Conservation (phyloP, 2,113 vertebrate genomes). For the Macquaria australasica region DNA sequence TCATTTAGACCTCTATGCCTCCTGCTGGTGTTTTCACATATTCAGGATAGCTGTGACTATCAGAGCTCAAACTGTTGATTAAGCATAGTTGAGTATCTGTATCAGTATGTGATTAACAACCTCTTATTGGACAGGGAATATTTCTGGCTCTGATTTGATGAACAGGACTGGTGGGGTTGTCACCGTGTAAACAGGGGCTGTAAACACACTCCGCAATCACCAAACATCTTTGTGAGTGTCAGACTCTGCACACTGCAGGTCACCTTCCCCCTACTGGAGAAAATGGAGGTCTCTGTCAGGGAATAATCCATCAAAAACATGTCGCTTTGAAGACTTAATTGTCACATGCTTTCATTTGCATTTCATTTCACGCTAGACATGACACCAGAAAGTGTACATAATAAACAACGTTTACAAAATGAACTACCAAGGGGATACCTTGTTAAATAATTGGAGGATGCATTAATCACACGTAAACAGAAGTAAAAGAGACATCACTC, state of each 20-base stretch:
- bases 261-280: not conserved
- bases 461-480: constrained; percentile 7
- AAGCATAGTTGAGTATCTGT: constrained; percentile 15
- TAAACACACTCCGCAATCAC: constrained; percentile 27
- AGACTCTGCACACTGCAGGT: not conserved
- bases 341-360: constrained; percentile 25
- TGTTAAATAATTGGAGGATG: constrained; percentile 21
- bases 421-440: not conserved
- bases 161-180: constrained; percentile 5
- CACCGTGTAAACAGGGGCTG: constrained; percentile 40
- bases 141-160: constrained; percentile 48
- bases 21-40: constrained; percentile 37
- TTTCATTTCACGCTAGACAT: constrained; percentile 40
- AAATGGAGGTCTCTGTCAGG: constrained; percentile 31
- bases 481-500: constrained; percentile 53
- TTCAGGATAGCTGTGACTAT: constrained; percentile 31
- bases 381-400: constrained; percentile 14
- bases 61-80: constrained; percentile 41
- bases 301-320: constrained; percentile 15
- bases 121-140: constrained; percentile 12
- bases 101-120: constrained; percentile 49
- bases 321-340: constrained; percentile 3
- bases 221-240: constrained; percentile 23
- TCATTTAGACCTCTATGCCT: not conserved
- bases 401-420: constrained; percentile 17